Conservation (phyloP, 2,888 invertebrate genomes). For the Tipula lateralis region DNA sequence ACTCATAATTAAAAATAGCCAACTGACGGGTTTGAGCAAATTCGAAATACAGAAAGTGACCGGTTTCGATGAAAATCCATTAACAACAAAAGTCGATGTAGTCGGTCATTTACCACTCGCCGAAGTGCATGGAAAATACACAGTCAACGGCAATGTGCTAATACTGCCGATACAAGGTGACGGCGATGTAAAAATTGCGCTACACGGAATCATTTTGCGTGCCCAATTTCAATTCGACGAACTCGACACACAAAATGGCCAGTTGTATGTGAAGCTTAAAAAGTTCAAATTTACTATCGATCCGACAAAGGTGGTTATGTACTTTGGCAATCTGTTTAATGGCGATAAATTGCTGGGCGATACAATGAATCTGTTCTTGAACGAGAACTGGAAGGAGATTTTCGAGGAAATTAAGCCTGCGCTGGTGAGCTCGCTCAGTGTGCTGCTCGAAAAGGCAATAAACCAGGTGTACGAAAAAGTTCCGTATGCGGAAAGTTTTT, state of each 20-base stretch:
- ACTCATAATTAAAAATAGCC: constrained; percentile 40
- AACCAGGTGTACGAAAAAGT: constrained; percentile 42
- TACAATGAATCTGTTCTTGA: constrained; percentile 32
- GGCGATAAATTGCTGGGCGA: constrained; percentile 32
- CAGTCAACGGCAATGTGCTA: constrained; percentile 48
- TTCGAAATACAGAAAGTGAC: not conserved
- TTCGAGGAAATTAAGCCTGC: constrained; percentile 41
- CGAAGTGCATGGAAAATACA: constrained; percentile 42
- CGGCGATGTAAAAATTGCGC: constrained; percentile 44
- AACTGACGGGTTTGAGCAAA: constrained; percentile 29
- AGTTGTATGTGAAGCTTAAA: constrained; percentile 41
- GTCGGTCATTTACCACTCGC: constrained; percentile 31
- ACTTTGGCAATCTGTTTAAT: constrained; percentile 37
- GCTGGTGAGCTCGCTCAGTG: constrained; percentile 40
- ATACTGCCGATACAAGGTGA: constrained; percentile 50
- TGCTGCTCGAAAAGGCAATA: constrained; percentile 39
- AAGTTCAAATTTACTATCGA: constrained; percentile 46
- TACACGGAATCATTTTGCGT: constrained; percentile 43
- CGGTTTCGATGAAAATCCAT: constrained; percentile 40
- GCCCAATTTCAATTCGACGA: constrained; percentile 42
- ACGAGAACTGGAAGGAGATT: constrained; percentile 38
- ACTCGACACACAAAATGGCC: not conserved
- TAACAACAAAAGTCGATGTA: constrained; percentile 38
- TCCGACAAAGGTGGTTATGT: constrained; percentile 39
- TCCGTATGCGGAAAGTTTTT: constrained; percentile 35